These are phyloP conservation scores for Synaphobranchus kaupii DNA, from an alignment of 2,797 vertebrate genomes.

Conservation along the genomic window DNA sequence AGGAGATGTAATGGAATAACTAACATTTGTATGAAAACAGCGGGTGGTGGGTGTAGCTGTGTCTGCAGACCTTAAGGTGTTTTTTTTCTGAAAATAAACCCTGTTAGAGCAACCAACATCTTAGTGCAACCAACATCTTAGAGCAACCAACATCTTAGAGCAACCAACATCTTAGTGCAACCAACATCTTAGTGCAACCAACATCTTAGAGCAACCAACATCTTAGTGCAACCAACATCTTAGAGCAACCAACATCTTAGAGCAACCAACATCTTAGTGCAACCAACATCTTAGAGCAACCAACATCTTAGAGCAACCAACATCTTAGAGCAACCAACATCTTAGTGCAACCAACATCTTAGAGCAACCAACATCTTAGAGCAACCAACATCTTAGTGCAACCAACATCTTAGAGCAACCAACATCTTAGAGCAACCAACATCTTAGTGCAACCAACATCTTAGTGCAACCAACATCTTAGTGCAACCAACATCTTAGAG, in stretches of 20 bases:
- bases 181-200: background rate
- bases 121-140: too few relatives aligned
- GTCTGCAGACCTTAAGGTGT: background rate
- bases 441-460: background rate
- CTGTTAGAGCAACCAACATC: background rate
- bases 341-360: background rate
- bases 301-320: background rate
- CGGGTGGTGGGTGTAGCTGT: background rate
- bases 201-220: background rate
- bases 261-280: background rate
- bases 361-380: background rate
- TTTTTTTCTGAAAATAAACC: background rate
- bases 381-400: background rate
- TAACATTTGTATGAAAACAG: background rate
- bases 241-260: background rate
- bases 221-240: too few relatives aligned
- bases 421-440: background rate
- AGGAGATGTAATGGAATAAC: background rate
- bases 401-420: too few relatives aligned
- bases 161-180: background rate
- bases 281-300: background rate
- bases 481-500: background rate
- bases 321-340: background rate
- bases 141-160: background rate
- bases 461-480: background rate